These are phyloP conservation scores for Cosmia trapezina DNA, from an alignment of 2,888 invertebrate genomes.

Conservation along the genomic window DNA sequence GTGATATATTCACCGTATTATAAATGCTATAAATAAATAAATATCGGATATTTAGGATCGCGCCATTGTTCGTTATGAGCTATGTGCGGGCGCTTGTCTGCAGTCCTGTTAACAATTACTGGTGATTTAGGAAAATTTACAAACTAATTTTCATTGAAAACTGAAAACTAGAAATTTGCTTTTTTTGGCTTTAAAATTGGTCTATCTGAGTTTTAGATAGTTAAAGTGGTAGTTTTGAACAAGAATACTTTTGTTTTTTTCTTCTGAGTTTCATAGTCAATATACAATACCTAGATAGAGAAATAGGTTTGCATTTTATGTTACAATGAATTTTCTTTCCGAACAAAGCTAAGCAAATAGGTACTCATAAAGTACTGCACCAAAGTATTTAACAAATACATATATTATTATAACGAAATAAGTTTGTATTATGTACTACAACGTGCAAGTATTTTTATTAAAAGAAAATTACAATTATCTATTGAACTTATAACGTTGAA, in stretches of 20 bases:
- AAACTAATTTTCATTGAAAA: slow-evolving; percentile 21
- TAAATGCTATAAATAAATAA: slow-evolving; percentile 90
- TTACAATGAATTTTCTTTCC: too few relatives aligned
- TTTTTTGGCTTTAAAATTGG: neutral
- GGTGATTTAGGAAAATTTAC: slow-evolving; percentile 63
- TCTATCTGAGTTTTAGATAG: neutral
- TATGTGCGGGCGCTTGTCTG: slow-evolving; percentile 78
- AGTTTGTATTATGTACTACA: neutral
- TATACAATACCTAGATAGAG: too few relatives aligned
- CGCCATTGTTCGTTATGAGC: slow-evolving; percentile 85
- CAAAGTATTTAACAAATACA: neutral
- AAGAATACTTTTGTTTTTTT: too few relatives aligned
- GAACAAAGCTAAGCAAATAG: too few relatives aligned
- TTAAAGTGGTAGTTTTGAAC: too few relatives aligned
- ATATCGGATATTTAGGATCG: slow-evolving; percentile 88
- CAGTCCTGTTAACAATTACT: slow-evolving; percentile 69
- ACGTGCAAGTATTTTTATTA: too few relatives aligned
- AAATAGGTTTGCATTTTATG: too few relatives aligned
- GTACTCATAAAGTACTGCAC: too few relatives aligned
- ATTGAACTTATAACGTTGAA: neutral
- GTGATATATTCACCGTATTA: slow-evolving; percentile 90
- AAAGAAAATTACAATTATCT: neutral
- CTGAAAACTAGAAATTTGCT: too few relatives aligned
- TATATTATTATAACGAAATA: too few relatives aligned
- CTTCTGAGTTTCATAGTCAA: too few relatives aligned